Evolutionary conservation across 1,140 invertebrate genomes (phyloP), one percentile per base, ranked within the genome.

Genomic region (Danaus melanippus): DNA sequence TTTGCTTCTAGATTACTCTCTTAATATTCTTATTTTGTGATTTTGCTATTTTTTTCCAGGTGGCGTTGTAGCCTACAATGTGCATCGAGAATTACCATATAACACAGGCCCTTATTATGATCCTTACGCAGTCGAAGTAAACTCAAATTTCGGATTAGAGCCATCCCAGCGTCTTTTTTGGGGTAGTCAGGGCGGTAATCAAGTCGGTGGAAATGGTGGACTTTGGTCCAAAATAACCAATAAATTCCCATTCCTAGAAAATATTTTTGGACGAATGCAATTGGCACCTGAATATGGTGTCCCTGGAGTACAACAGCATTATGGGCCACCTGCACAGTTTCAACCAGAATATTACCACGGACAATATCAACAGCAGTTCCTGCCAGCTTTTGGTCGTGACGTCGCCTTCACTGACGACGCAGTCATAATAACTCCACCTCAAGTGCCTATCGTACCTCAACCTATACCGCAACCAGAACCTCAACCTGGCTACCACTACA

Each of bases 401-500:
- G 77, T 86, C 0, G 76, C 59, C 0, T 57, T 86, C 9, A 86
- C 84, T 9, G 84, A 86, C 50, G 84, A 86, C 44, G 81, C 84
- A 8, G 72, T 86, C 2, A 82, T 86, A 15, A 67, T 86, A 21
- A 84, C 84, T 0, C 79, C 84, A 0, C 84, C 84, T 0, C 71
- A 78, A 10, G 79, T 84, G 39, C 79, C 81, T 1, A 70, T 76
- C 8, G 40, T 41, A 5, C 58, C 62, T 9, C 44, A 53, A 9
- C 57, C 57, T 9, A 66, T 42, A 39, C 59, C 55, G 10, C 58
- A 60, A 46, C 63, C 66, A 11, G 58, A 59, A 0, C 54, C 58
- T 0, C 60, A 65, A 46, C 74, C 73, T n/a, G 83, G 83, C n/a
- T 86, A 86, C 57, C 52, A 67, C 7, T 86, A 86, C 45, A 70